phyloP scores from a whole-genome alignment of 2,888 invertebrate genomes.

The Quadriops clusia region DNA sequence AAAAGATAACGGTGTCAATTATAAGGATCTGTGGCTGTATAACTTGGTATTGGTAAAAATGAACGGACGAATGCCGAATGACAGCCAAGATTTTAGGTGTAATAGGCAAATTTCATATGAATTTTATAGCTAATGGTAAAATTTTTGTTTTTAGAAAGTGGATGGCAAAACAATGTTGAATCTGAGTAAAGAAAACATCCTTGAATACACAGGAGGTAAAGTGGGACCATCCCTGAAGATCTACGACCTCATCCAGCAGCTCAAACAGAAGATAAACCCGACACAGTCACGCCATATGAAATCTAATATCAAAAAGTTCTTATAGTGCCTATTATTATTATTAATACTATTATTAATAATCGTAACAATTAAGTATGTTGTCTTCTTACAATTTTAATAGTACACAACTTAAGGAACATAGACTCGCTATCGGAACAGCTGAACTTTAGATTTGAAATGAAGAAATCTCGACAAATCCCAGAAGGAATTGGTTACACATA shows the following conservation, averaged over 20 bases:
- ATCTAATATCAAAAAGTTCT: slow-evolving; percentile 52
- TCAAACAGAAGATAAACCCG: slow-evolving; percentile 74
- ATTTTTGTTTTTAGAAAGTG: slow-evolving; percentile 47
- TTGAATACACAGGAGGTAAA: slow-evolving; percentile 82
- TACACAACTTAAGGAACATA: too few relatives aligned
- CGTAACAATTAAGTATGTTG: too few relatives aligned
- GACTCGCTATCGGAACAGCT: too few relatives aligned
- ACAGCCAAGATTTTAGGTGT: not conserved
- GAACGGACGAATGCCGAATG: slow-evolving; percentile 4
- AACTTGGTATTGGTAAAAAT: too few relatives aligned
- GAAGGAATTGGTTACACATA: too few relatives aligned
- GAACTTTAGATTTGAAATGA: too few relatives aligned
- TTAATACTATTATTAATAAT: too few relatives aligned
- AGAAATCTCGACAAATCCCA: too few relatives aligned
- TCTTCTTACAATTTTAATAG: too few relatives aligned
- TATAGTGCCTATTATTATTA: slow-evolving; percentile 51
- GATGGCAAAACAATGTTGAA: slow-evolving; percentile 70
- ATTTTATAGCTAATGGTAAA: slow-evolving; percentile 8
- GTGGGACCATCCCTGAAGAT: slow-evolving; percentile 92
- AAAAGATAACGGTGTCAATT: too few relatives aligned
- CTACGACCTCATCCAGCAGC: slow-evolving; percentile 80
- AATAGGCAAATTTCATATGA: slow-evolving; percentile 4
- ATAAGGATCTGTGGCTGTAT: too few relatives aligned
- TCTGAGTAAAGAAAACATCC: slow-evolving; percentile 80
- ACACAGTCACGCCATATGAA: slow-evolving; percentile 53